A percentile compares a stretch with the other conserved stretches of the same genome.
Evolutionary conservation across 2,888 invertebrate genomes (phyloP).

Genomic region (Macaria notata): DNA sequence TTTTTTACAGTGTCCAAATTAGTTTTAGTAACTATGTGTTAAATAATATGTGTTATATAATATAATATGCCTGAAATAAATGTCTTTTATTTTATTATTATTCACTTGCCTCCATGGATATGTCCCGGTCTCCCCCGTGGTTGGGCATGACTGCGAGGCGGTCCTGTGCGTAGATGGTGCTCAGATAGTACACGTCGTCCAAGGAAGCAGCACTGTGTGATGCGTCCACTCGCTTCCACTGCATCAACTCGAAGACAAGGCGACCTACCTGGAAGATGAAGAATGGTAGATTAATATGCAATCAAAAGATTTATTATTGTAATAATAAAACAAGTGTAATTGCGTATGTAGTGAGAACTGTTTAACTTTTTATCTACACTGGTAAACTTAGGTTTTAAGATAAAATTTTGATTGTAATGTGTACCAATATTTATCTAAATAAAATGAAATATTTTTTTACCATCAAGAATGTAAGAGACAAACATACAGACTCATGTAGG

Average conservation of each 20-base stretch:
- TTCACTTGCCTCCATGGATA: neutral
- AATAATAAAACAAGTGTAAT: too few species aligned
- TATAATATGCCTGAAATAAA: too few species aligned
- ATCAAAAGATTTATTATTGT: too few species aligned
- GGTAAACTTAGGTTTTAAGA: too few species aligned
- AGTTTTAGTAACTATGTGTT: too few species aligned
- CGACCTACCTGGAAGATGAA: neutral
- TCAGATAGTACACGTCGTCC: constrained; percentile 1
- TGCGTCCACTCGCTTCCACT: constrained; percentile 1
- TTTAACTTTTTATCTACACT: too few species aligned
- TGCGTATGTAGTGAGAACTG: too few species aligned
- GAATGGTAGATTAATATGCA: neutral
- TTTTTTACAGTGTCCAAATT: too few species aligned
- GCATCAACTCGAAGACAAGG: constrained; percentile 5
- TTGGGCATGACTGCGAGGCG: constrained; percentile 4
- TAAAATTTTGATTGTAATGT: too few species aligned
- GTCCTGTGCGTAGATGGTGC: neutral
- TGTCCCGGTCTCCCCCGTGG: neutral
- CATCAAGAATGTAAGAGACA: neutral
- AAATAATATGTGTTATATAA: too few species aligned
- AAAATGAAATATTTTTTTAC: neutral
- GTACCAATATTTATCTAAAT: too few species aligned
- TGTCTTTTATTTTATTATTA: too few species aligned
- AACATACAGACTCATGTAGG: neutral
- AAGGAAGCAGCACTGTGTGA: neutral